Evolutionary conservation across 2,797 vertebrate species (phyloP), one percentile per base, ranked within the genome.

Genomic region (Todus mexicanus): DNA sequence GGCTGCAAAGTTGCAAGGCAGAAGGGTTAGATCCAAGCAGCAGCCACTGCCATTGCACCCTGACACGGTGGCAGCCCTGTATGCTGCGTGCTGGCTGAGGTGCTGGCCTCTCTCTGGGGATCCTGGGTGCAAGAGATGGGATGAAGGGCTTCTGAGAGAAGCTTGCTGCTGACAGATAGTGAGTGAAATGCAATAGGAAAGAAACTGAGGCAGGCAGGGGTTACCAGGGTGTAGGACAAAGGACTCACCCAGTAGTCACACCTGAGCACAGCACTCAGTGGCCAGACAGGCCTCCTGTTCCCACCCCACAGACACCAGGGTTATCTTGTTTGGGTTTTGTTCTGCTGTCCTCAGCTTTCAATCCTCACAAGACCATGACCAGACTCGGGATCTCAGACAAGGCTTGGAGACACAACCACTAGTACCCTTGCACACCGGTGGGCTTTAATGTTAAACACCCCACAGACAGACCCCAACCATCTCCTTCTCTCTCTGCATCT

Each of bases 71-170:
- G 29, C 68, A 45, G 43, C 42, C 57, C n/a, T 1, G 2, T 3
- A 16, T 1, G 0, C 19, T 20, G 56, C n/a, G 68, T n/a, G 26
- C 57, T 31, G 3, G 7, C 21, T 0, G 0, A 68, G 31, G 37
- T 0, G 0, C 64, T 61, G 42, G 29, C 25, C 90, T 71, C 45
- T 22, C n/a, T 60, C 9, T 5, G 29, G 25, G 51, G n/a, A 19
- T 68, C 22, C 16, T 1, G 6, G 31, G 16, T 68, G 25, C 42
- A 12, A 20, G 16, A 71, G 53, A 2, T 13, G 16, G 50, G 54
- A 59, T 11, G 37, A 59, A 74, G 35, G 23, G 69, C 53, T 80
- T 53, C 60, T 71, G 47, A 61, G 51, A 31, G 37, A 57, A 75
- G 31, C 29, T 8, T 12, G 10, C 25, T 45, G 42, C 73, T 60